Percentiles rank a stretch among this genome's conserved stretches.
Conservation (phyloP, 2,888 invertebrate genomes). For the Phengaris alcon region DNA sequence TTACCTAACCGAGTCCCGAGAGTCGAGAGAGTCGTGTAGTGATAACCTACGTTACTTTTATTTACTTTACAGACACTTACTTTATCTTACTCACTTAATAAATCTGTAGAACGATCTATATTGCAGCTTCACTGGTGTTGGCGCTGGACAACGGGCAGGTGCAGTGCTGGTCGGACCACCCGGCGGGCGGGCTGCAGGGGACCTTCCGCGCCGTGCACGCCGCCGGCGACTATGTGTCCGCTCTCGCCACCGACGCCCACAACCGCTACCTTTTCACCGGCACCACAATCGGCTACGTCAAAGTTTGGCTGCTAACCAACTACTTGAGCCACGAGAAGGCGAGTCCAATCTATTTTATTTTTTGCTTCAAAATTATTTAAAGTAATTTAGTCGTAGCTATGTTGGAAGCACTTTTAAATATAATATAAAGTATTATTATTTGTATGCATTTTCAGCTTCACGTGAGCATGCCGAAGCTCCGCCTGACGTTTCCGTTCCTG, state of each 20-base stretch:
- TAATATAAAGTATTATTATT: too few species aligned
- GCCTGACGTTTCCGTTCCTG: constrained; percentile 86
- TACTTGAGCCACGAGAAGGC: constrained; percentile 76
- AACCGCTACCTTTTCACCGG: constrained; percentile 87
- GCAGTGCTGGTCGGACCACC: constrained; percentile 90
- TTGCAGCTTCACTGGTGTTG: constrained; percentile 83
- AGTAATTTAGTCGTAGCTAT: too few species aligned
- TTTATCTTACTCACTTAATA: too few species aligned
- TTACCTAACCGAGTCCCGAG: too few species aligned
- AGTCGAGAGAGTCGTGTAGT: too few species aligned
- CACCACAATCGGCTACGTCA: constrained; percentile 86
- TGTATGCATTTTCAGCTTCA: constrained; percentile 51
- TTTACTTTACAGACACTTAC: too few species aligned
- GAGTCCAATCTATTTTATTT: background rate
- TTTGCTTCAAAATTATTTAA: too few species aligned
- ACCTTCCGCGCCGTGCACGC: constrained; percentile 85
- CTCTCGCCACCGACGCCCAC: constrained; percentile 84
- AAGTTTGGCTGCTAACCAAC: constrained; percentile 87
- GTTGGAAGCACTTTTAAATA: too few species aligned
- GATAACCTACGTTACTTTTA: too few species aligned
- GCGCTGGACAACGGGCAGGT: constrained; percentile 86
- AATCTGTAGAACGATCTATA: background rate
- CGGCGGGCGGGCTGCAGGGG: constrained; percentile 84
- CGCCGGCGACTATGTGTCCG: constrained; percentile 81
- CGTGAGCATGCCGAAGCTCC: constrained; percentile 81